Evolutionary conservation across 2,888 invertebrate genomes (phyloP).

Genomic region (Caenorhabditis sp.): DNA sequence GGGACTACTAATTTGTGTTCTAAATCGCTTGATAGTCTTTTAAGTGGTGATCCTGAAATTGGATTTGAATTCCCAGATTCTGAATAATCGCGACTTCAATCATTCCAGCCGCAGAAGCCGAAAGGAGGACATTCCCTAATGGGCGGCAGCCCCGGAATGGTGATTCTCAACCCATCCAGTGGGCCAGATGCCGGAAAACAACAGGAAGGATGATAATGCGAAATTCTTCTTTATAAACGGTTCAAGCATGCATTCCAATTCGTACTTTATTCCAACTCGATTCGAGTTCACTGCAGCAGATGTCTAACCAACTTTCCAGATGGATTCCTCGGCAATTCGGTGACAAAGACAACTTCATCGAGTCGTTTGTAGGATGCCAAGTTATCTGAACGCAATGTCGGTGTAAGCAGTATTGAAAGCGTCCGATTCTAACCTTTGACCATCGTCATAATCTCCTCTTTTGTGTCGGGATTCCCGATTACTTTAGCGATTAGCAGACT

Average conservation of each 20-base stretch:
- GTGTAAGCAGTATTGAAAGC: too few species aligned
- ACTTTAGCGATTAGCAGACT: constrained; percentile 57
- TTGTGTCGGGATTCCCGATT: constrained; percentile 41
- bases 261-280: too few species aligned
- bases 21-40: too few species aligned
- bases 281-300: constrained; percentile 19
- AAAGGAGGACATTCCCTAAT: constrained; percentile 15
- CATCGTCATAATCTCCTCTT: constrained; percentile 44
- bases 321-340: constrained; percentile 63
- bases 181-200: not conserved
- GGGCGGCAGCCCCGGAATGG: constrained; percentile 37
- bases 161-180: constrained; percentile 16
- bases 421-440: constrained; percentile 57
- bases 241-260: constrained; percentile 15
- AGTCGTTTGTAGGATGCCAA: constrained; percentile 72
- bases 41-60: too few species aligned
- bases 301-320: constrained; percentile 68
- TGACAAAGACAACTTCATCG: constrained; percentile 58
- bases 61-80: too few species aligned
- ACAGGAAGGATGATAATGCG: not conserved
- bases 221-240: not conserved
- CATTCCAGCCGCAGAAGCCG: too few species aligned
- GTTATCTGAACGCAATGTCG: constrained; percentile 55
- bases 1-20: too few species aligned
- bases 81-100: too few species aligned